Base-by-base conservation (phyloP, 1,140 invertebrate genomes). In the Chrysoperla carnea region DNA sequence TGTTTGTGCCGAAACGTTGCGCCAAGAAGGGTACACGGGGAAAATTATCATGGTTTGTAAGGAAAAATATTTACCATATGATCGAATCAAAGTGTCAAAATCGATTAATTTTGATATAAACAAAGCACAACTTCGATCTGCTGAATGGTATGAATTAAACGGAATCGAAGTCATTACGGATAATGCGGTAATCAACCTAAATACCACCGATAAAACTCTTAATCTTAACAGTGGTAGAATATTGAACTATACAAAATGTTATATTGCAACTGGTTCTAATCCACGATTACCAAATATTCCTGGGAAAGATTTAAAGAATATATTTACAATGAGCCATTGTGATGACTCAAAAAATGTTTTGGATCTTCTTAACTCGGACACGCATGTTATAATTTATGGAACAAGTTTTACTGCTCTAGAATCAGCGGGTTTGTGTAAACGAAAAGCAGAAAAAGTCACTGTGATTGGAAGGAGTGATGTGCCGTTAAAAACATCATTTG, bases 61-160 rank as follows among this genome's bases (percentile, higher is more conserved):
- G 57, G 92, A 96, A 60, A 60, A 72, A 2, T 65, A 68, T 52
- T 53, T 84, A 11, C 91, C 91, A 2, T 96, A 96, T 58, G 91
- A 96, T 59, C 71, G 87, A 44, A 72, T 88, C 7, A 92, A 92
- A 62, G 66, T 94, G 3, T 90, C 84, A 44, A 95, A 95, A 66
- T 52, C 65, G 1, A 65, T 83, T 47, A 70, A 73, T 46, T 60
- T 75, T 1, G 65, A 74, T 13, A 63, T 78, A 2, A 64, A 73
- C 6, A 76, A 76, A 43, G 58, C 82, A 8, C 62, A 74, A 52
- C 71, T 84, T n/a, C 68, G 86, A 43, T 60, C 70, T 6, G 57
- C 68, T 17, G 60, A 72, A 9, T 91, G 85, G 57, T 91, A 87
- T 54, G 59, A 76, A 44, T 69, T 79, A 27, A 59, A 79, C 46